These are phyloP conservation scores for Corbicula japonica DNA, from an alignment of 2,888 invertebrate species.

Conservation along the genomic window DNA sequence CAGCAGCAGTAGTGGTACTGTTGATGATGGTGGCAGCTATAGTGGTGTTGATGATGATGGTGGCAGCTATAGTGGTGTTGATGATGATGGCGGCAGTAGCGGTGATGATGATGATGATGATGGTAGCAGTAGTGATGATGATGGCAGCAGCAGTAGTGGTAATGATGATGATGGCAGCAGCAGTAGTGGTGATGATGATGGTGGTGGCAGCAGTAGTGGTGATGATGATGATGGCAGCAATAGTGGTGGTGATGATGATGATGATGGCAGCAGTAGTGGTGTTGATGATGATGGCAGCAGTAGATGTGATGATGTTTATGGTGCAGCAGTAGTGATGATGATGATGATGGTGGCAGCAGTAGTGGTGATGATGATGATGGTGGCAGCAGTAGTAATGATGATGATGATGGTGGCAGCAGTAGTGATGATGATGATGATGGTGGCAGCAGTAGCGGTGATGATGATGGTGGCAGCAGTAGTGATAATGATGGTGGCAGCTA, in stretches of 20 bases:
- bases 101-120: too few species aligned
- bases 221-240: too few species aligned
- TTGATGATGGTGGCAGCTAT: conserved; percentile 3
- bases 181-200: too few species aligned
- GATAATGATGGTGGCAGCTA: not conserved
- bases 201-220: too few species aligned
- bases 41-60: not conserved
- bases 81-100: not conserved
- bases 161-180: too few species aligned
- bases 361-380: not conserved
- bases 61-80: conserved; percentile 1
- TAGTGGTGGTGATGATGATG: too few species aligned
- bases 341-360: not conserved
- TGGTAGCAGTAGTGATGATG: too few species aligned
- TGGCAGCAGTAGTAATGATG: conserved; percentile 6
- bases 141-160: too few species aligned
- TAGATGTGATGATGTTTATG: not conserved
- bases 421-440: not conserved
- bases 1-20: conserved; percentile 11
- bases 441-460: not conserved
- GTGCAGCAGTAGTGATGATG: too few species aligned
- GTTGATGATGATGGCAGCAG: too few species aligned
- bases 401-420: conserved; percentile 1
- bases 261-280: too few species aligned
- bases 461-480: not conserved